Base-by-base conservation (phyloP, 2,797 vertebrate species). In the Squalus acanthias region DNA sequence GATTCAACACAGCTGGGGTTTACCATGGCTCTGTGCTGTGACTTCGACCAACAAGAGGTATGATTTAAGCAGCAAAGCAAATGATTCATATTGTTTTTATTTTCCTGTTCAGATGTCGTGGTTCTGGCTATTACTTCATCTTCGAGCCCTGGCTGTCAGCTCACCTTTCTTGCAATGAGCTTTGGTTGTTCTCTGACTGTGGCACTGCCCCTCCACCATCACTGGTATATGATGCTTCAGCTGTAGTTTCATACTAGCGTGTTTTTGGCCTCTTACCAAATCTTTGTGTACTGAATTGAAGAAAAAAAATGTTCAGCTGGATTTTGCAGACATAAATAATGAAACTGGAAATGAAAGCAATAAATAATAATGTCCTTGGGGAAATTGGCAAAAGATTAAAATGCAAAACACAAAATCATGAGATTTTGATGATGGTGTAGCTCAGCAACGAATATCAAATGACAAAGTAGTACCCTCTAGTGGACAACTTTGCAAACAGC, bases 401-500 rank as follows among this genome's bases (percentile, higher is more conserved):
- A 76, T 95, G 70, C 29, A 95, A 76, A 60, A n/a, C 70, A 95
- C 70, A 95, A 57, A 92, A 92, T 50, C 13, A 26, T 33, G 70
- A 76, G 26, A 95, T 76, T 76, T 95, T 76, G 3, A 57, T 74
- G n/a, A 93, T 26, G 9, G 26, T 92, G 89, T 26, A 92, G 57
- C 57, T 60, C 57, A 91, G 15, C 69, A 95, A 95, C 29, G 33
- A 76, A 72, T 26, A 95, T 74, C 29, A 57, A 26, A 74, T 95
- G 94, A 74, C 50, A 76, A 95, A 74, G 46, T 95, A 76, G 94
- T 60, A 57, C 94, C 94, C 94, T 95, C 94, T 95, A 95, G 67
- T 95, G 94, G 72, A 53, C 39, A 76, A 0, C 12, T 76, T 74
- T 50, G 20, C 94, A 72, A 95, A 95, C 53, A 57, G 29, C 57